Base-by-base conservation (phyloP, 35 echinoderm and acorn worm genomes). In the Apostichopus parvimensis region DNA sequence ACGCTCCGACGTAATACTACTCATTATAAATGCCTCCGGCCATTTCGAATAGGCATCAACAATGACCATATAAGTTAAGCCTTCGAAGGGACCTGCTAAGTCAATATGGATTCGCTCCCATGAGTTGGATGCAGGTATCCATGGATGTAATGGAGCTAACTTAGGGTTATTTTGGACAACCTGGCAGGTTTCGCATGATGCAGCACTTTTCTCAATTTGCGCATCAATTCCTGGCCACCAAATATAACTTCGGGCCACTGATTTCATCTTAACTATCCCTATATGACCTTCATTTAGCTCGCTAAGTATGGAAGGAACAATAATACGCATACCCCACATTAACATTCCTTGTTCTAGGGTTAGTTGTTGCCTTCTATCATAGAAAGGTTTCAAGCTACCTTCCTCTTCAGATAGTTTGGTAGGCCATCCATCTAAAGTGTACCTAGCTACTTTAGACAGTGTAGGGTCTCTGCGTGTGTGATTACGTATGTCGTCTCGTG, bases 11-110 rank as follows among this genome's bases (percentile, higher is more conserved):
- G 90, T 92, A 45, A 53, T 89, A 14, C 34, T 82, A 25, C 54
- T 92, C 91, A 95, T 92, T 11, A 92, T 84, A 34, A 92, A 89
- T 8, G 90, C 85, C 20, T 92, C 94, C 24, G 94, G 94, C 90
- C 94, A 88, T 79, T 95, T 92, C 5, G 72, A 79, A 80, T 79
- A 92, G n/a, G 83, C 94, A 77, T 92, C 83, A 10, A 92, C 94
- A 54, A 95, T 75, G 62, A 89, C 77, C 70, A 95, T 77, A 24
- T 80, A 95, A 14, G 86, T 92, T 28, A 85, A 18, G 8, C 94
- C 82, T 82, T 92, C 81, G 53, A 92, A 95, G 28, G 94, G 94
- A 71, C 93, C 93, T 25, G 89, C 65, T 56, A 94, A 92, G 59
- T 94, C 94, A 15, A 95, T 58, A 73, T 95, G 94, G 52, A 95